These are phyloP conservation scores for Tolypeutes matacus DNA, from an alignment of 2,797 vertebrate genomes.

Conservation along the genomic window DNA sequence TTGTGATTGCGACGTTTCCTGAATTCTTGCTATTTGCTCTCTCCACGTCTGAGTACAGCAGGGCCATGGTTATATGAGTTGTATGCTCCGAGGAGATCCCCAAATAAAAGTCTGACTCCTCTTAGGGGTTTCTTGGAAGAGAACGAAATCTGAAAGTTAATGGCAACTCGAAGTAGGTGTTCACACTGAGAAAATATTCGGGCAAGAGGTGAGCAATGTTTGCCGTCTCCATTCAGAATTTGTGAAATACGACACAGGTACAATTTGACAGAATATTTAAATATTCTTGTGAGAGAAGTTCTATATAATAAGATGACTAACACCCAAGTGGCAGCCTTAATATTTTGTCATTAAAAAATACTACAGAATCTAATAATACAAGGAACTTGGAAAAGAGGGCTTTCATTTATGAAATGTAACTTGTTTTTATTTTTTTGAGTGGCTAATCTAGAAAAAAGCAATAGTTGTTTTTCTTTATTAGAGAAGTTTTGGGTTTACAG, in stretches of 20 bases:
- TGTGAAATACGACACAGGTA: constrained; percentile 19
- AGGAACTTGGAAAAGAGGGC: background rate
- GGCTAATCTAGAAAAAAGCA: background rate
- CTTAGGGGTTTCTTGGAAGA: background rate
- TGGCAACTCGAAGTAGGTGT: background rate
- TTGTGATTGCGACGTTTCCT: background rate
- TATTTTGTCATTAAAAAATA: background rate
- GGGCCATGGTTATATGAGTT: background rate
- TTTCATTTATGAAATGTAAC: background rate
- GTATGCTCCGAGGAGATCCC: background rate
- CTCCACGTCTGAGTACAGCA: background rate
- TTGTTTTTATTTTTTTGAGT: background rate
- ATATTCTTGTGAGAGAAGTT: background rate
- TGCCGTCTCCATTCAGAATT: background rate
- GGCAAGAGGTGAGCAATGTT: background rate
- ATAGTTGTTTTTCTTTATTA: background rate
- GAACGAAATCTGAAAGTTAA: background rate
- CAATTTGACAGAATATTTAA: background rate
- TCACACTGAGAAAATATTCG: background rate
- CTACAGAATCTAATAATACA: background rate
- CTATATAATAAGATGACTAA: background rate
- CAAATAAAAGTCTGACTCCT: background rate
- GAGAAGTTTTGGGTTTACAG: too few species aligned
- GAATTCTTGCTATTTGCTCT: background rate
- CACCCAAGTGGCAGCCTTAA: background rate